Evolutionary conservation across 2,113 vertebrate species (phyloP).

Genomic region (Paraplagusia blochii): DNA sequence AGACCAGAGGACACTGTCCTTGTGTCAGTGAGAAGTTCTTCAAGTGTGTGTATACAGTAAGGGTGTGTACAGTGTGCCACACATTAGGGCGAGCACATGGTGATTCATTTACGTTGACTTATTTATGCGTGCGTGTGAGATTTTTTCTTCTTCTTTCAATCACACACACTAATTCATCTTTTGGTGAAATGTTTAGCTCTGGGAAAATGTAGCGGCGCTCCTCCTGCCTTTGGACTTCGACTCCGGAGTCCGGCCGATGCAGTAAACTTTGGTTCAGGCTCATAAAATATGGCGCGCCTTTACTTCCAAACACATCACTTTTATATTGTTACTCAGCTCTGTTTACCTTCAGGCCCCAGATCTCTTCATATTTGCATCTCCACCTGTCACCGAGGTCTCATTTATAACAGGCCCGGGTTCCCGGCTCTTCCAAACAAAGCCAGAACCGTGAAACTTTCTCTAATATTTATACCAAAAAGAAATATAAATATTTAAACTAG

Average conservation of each 20-base stretch:
- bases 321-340: constrained; percentile 46
- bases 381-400: constrained; percentile 65
- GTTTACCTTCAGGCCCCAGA: constrained; percentile 57
- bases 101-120: constrained; percentile 3
- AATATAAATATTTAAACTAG: constrained; percentile 78
- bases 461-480: constrained; percentile 73
- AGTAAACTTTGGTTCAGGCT: constrained; percentile 32
- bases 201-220: background rate
- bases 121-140: background rate
- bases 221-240: constrained; percentile 15
- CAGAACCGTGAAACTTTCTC: constrained; percentile 68
- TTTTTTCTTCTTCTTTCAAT: background rate
- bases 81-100: background rate
- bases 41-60: too few relatives aligned
- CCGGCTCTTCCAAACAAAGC: constrained; percentile 68
- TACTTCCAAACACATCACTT: constrained; percentile 38
- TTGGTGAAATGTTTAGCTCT: constrained; percentile 25
- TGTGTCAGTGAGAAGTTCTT: background rate
- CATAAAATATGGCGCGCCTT: constrained; percentile 35
- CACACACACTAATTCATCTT: constrained; percentile 17
- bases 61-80: background rate
- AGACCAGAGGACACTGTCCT: too few relatives aligned
- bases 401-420: constrained; percentile 58
- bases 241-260: constrained; percentile 23
- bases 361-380: constrained; percentile 48